These are phyloP conservation scores for Zaprionus kolodkinae DNA, from an alignment of 1,140 invertebrate species.

Conservation along the genomic window DNA sequence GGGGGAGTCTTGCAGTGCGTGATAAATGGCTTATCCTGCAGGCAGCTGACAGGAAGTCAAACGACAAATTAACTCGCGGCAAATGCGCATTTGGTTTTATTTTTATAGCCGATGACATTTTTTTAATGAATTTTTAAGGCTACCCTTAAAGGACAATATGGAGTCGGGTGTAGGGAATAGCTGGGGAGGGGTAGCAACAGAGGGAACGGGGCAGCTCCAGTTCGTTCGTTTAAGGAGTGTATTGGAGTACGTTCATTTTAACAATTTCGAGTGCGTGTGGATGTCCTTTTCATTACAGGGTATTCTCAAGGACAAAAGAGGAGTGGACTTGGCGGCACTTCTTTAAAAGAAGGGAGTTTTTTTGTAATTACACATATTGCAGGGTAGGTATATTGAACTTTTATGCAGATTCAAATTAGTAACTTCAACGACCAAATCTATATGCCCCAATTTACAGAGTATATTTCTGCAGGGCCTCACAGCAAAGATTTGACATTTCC, in stretches of 20 bases:
- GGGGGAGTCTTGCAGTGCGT: conserved; percentile 7
- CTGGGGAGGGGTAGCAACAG: not conserved
- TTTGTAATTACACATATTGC: not conserved
- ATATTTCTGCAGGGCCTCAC: not conserved
- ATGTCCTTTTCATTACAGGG: conserved; percentile 34
- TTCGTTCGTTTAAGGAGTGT: conserved; percentile 3
- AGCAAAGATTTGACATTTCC: not conserved
- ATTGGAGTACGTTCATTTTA: conserved; percentile 45
- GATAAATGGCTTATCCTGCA: conserved; percentile 48
- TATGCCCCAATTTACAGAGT: not conserved
- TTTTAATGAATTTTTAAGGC: conserved; percentile 59
- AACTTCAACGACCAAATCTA: not conserved
- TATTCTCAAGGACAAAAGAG: not conserved
- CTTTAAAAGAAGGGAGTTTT: too few species aligned
- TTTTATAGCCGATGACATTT: conserved; percentile 67
- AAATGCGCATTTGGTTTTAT: conserved; percentile 47
- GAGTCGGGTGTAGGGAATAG: conserved; percentile 14
- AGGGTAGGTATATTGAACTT: not conserved
- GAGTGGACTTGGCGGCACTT: not conserved
- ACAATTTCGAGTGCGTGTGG: conserved; percentile 47
- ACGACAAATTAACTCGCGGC: conserved; percentile 74
- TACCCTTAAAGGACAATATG: conserved; percentile 9
- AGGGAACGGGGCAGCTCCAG: not conserved
- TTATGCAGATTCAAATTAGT: not conserved
- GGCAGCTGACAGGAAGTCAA: conserved; percentile 81